Conservation (phyloP, 2,888 invertebrate genomes). For the Aphodius sticticus region DNA sequence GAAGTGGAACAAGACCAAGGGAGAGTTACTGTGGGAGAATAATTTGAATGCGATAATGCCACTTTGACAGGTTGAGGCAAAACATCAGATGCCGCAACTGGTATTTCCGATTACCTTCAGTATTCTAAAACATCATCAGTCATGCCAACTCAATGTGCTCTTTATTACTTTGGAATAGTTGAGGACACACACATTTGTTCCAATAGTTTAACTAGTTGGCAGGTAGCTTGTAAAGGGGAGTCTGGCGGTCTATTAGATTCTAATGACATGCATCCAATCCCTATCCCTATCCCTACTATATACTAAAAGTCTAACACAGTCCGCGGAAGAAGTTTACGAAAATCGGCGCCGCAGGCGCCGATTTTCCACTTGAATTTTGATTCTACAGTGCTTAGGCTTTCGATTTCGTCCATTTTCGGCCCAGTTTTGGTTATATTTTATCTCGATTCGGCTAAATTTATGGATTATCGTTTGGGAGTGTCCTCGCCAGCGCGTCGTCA, state of each 20-base stretch:
- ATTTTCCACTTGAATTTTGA: too few species aligned
- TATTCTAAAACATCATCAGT: conserved; percentile 12
- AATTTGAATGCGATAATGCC: conserved; percentile 55
- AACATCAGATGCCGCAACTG: conserved; percentile 47
- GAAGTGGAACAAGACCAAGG: too few species aligned
- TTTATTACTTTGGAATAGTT: conserved; percentile 56
- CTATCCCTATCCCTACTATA: too few species aligned
- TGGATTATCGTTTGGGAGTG: too few species aligned
- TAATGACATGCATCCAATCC: conserved; percentile 32
- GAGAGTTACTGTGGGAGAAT: conserved; percentile 46
- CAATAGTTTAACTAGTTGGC: conserved; percentile 54
- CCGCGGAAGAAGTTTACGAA: too few species aligned
- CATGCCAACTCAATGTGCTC: conserved; percentile 52
- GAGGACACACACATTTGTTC: conserved; percentile 62
- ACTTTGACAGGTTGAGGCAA: conserved; percentile 63
- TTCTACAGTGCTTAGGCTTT: too few species aligned
- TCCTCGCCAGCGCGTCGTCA: too few species aligned
- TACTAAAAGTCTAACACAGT: too few species aligned
- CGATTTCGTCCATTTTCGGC: too few species aligned
- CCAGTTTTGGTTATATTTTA: too few species aligned
- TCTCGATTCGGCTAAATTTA: too few species aligned
- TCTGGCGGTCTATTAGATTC: conserved; percentile 54
- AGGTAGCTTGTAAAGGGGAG: conserved; percentile 63
- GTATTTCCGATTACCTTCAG: conserved; percentile 20
- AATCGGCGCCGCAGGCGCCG: too few species aligned